Base-by-base conservation (phyloP, 2,113 vertebrate genomes). In the Chaenocephalus aceratus region DNA sequence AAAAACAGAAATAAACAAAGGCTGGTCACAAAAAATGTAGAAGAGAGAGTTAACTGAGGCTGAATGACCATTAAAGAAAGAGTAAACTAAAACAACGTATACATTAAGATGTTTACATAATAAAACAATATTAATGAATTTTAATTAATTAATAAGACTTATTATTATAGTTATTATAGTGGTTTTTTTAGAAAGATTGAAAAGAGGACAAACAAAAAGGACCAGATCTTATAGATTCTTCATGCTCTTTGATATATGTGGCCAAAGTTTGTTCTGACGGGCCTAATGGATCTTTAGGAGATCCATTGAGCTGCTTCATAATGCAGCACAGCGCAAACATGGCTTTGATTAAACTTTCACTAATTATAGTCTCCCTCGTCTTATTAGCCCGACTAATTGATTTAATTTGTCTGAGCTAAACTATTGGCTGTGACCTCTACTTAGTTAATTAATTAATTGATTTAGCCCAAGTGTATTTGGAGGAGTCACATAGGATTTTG, bases 331-430 rank as follows among this genome's bases (percentile, higher is more conserved):
- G 72, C n/a, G 58, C 56, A 81, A 87, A 69, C 68, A 72, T 69
- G 86, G 83, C 93, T 96, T 97, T 97, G 97, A 99, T 99, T 97
- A 99, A 97, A 96, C 94, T 94, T 94, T 87, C 92, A 96, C 96
- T 98, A 97, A 98, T 99, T 99, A 98, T 97, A 96, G 95, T 93
- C 94, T 91, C 83, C 92, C 91, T 94, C 93, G 91, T 96, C 94
- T 96, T 97, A 97, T 98, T 97, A 97, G 96, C 95, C 93, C 58
- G 8, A 82, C 93, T 97, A 97, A 99, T 98, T 97, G 97, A 99
- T 98, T 98, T 96, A 90, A 97, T 97, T 96, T 96, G 96, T 93
- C 94, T 95, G 88, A 84, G 72, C 80, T 79, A 78, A 56, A 80
- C 88, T 91, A 90, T 91, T 91, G 91, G 91, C 93, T 88, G 86